Base-by-base conservation (phyloP, 1,140 invertebrate genomes). In the Megathymus violae region DNA sequence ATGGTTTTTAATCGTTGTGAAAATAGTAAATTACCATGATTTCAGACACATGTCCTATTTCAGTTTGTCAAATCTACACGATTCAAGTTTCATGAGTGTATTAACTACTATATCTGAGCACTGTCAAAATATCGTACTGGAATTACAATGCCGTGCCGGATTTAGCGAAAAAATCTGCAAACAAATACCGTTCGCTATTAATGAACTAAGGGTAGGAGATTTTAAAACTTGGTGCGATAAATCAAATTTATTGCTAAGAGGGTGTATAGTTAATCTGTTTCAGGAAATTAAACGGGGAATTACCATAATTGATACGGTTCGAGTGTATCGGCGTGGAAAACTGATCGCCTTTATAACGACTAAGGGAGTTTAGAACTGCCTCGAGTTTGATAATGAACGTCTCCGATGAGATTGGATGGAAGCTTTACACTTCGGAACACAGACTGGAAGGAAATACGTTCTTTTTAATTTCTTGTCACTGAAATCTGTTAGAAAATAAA, bases 251-350 rank as follows among this genome's bases (percentile, higher is more conserved):
- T 85, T 80, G 70, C 77, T 76, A 62, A 65, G 67, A 74, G 77
- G 79, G 81, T 74, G 64, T 71, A 67, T 76, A 76, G 78, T 83
- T 86, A 89, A 89, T 88, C 82, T 78, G 73, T 71, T 56, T 46
- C 81, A 88, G 88, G 88, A 90, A 90, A 88, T 90, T 90, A 90
- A 90, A 88, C 73, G 60, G 62, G 77, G 84, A 83, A 90, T 90
- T 85, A 82, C 76, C 82, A 90, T 90, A 90, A 90, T 90, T 90
- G 88, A 90, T 88, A 88, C 80, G 85, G 76, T 81, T 81, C 74
- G 70, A 69, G 80, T 74, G 81, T 85, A 89, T 78, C 78, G 71
- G 78, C 46, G 82, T 78, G 78, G 86, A 89, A 88, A 87, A 85
- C 81, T 81, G 81, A 85, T 85, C 81, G 76, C 61, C 66, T 77